Conservation (phyloP, 1,140 invertebrate genomes). For the Alviniconcha marisindica region DNA sequence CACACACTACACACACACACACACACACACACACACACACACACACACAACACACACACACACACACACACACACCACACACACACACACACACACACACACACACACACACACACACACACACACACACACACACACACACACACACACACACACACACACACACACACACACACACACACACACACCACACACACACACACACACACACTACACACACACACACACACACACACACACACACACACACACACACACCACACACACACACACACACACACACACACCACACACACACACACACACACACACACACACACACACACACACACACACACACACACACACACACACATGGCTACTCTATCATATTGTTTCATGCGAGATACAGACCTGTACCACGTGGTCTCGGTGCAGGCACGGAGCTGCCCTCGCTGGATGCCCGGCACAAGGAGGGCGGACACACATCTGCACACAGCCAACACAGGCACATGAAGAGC, state of each 20-base stretch:
- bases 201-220: slow-evolving; percentile 1
- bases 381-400: not conserved
- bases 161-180: not conserved
- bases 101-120: slow-evolving; percentile 3
- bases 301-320: slow-evolving; percentile 10
- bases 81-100: not conserved
- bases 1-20: slow-evolving; percentile 17
- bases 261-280: not conserved
- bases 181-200: not conserved
- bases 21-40: not conserved
- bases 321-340: not conserved
- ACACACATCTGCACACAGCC: not conserved
- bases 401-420: slow-evolving; percentile 1
- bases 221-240: slow-evolving; percentile 10
- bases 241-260: not conserved
- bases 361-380: no score
- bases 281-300: not conserved
- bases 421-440: not conserved
- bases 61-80: not conserved
- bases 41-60: slow-evolving; percentile 8
- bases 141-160: slow-evolving; percentile 1
- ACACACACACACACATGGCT: not conserved
- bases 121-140: slow-evolving; percentile 9
- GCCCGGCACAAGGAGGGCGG: not conserved
- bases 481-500: not conserved